Conservation (phyloP, 2,888 invertebrate genomes). For the Oligia fasciuncula region DNA sequence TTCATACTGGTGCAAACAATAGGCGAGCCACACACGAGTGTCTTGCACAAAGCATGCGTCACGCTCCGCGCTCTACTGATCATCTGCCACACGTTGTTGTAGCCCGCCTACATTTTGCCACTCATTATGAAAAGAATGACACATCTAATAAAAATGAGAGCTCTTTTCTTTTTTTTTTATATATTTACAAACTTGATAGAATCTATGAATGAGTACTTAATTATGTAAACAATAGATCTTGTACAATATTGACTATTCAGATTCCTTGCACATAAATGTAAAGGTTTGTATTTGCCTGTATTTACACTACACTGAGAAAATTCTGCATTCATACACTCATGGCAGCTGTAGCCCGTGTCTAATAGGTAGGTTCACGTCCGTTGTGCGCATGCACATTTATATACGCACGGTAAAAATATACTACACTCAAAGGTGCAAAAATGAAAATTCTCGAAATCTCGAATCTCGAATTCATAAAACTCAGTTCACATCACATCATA, state of each 20-base stretch:
- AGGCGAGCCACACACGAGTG: neutral
- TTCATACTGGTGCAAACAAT: neutral
- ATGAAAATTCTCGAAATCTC: neutral
- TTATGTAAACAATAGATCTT: constrained; percentile 11
- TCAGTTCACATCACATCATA: neutral
- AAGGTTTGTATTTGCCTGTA: constrained; percentile 33
- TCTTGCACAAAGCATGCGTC: constrained; percentile 9
- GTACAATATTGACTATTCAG: constrained; percentile 35
- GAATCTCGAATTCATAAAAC: too few relatives aligned
- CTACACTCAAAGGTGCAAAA: neutral
- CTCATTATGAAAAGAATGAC: constrained; percentile 24
- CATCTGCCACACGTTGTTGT: constrained; percentile 1
- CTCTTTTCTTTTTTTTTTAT: neutral
- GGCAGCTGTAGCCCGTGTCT: neutral
- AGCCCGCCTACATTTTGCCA: neutral
- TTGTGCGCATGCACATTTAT: neutral
- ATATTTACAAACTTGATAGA: constrained; percentile 7
- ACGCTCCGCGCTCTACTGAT: constrained; percentile 13
- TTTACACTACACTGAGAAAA: constrained; percentile 1
- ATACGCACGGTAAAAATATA: neutral
- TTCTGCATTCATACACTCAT: constrained; percentile 22
- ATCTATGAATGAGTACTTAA: constrained; percentile 14
- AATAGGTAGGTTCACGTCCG: neutral
- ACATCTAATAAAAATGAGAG: constrained; percentile 14
- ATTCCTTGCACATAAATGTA: constrained; percentile 22